Evolutionary conservation across 1,140 invertebrate species (phyloP), one percentile per base, ranked within the genome.

Genomic region (Centruroides vittatus): DNA sequence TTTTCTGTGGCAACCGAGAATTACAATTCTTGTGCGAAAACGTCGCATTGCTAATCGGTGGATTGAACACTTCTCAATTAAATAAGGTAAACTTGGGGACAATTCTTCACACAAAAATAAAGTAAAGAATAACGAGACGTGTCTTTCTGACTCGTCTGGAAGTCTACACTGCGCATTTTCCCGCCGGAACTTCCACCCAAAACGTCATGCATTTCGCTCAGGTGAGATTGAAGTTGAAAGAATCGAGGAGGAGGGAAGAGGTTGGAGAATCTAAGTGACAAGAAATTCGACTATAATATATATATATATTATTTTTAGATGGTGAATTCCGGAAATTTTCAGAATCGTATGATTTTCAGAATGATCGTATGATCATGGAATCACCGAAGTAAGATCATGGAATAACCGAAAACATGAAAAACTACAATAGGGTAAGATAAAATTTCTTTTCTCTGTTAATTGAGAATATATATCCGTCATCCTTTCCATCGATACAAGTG

Each of bases 111-210:
- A 23, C 23, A 23, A 23, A 23, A 23, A 23, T 23, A 23, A 23
- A 23, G 3, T 23, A 23, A 23, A 23, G 3, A 36, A 5, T 53
- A 36, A 23, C 51, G 5, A 8, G 7, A 34, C 51, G 12, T 36
- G n/a, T 57, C 49, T 58, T 63, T 53, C 54, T 85, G 83, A 84
- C 83, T 36, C 76, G 84, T 69, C 62, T 90, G 0, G 84, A 86
- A 0, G 79, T 86, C 0, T 86, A 90, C 67, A 71, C 87, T 4
- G 80, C 81, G 10, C 86, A 95, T 71, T 82, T 81, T 4, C 93
- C 93, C 4, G 86, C 88, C 1, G 90, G 90, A 7, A 80, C 88
- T 0, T 87, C 89, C 0, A 80, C 82, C 0, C 82, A 82, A 69
- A 89, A 89, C 67, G 69, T 93, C 8, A 74, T 86, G 11, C 78